phyloP scores from a whole-genome alignment of 2,888 invertebrate species.

The Eristalis tenax region DNA sequence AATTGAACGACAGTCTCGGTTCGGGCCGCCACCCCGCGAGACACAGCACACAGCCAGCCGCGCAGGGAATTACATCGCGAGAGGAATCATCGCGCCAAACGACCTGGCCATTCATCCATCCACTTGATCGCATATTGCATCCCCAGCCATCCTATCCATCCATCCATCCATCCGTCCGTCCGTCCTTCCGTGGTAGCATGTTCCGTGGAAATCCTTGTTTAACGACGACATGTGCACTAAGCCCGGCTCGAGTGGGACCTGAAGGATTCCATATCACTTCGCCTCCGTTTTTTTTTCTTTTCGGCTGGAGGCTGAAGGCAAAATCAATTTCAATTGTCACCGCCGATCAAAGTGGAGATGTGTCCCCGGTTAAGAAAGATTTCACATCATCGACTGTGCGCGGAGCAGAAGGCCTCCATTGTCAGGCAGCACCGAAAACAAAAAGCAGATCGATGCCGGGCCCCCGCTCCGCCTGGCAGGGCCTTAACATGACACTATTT shows the following conservation, averaged over 20 bases:
- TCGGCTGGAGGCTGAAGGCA: constrained; percentile 26
- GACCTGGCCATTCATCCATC: constrained; percentile 61
- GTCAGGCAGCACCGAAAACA: constrained; percentile 57
- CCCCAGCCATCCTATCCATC: constrained; percentile 41
- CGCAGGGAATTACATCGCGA: constrained; percentile 55
- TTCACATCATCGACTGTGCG: constrained; percentile 63
- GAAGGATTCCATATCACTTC: constrained; percentile 27
- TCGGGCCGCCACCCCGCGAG: neutral
- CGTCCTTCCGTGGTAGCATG: constrained; percentile 45
- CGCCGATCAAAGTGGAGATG: constrained; percentile 69
- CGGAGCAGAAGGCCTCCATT: constrained; percentile 45
- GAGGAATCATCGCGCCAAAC: constrained; percentile 56
- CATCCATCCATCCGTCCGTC: constrained; percentile 39
- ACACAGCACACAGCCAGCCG: constrained; percentile 49
- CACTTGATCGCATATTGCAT: constrained; percentile 40
- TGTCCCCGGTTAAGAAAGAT: constrained; percentile 65
- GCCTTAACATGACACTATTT: constrained; percentile 74
- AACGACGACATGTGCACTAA: constrained; percentile 47
- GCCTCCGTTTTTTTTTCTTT: neutral
- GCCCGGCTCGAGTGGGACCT: constrained; percentile 11
- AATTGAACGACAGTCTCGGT: constrained; percentile 64
- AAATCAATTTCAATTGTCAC: constrained; percentile 73
- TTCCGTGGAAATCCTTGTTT: constrained; percentile 61
- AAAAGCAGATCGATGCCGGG: constrained; percentile 41
- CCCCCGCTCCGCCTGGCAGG: constrained; percentile 49